Evolutionary conservation across 2,888 invertebrate species (phyloP).

Genomic region (Entomobrya proxima): DNA sequence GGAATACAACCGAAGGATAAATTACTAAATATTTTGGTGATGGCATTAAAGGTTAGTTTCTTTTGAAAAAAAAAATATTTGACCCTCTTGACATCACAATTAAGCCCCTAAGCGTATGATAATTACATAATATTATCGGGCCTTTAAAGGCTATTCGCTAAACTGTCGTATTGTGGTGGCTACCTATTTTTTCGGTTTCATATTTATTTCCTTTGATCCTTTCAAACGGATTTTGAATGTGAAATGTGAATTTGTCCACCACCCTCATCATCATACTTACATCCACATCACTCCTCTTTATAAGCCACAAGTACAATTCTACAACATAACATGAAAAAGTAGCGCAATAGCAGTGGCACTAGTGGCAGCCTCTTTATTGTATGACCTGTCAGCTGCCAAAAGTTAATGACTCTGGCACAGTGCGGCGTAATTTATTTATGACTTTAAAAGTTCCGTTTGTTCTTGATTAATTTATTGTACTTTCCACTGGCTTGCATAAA

Average conservation of each 20-base stretch:
- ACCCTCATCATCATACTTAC: constrained; percentile 40
- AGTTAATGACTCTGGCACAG: constrained; percentile 61
- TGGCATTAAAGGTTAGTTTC: too few species aligned
- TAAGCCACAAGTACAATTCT: neutral
- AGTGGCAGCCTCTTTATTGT: constrained; percentile 55
- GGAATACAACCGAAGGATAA: neutral
- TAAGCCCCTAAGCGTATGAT: too few species aligned
- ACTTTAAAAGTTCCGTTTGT: constrained; percentile 59
- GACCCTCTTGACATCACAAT: too few species aligned
- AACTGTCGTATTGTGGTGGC: too few species aligned
- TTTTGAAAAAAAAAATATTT: too few species aligned
- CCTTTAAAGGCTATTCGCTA: neutral
- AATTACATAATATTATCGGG: too few species aligned
- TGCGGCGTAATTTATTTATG: constrained; percentile 59
- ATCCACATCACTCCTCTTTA: neutral
- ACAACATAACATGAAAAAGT: neutral
- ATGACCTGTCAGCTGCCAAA: constrained; percentile 62
- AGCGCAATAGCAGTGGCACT: constrained; percentile 1
- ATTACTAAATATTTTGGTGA: too few species aligned
- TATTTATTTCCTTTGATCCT: neutral
- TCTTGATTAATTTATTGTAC: constrained; percentile 59
- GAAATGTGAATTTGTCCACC: constrained; percentile 22
- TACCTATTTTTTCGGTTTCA: constrained; percentile 3
- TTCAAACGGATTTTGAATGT: constrained; percentile 9
- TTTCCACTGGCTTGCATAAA: constrained; percentile 4